Evolutionary conservation across 1,140 invertebrate genomes (phyloP).

Genomic region (Drepana arcuata): DNA sequence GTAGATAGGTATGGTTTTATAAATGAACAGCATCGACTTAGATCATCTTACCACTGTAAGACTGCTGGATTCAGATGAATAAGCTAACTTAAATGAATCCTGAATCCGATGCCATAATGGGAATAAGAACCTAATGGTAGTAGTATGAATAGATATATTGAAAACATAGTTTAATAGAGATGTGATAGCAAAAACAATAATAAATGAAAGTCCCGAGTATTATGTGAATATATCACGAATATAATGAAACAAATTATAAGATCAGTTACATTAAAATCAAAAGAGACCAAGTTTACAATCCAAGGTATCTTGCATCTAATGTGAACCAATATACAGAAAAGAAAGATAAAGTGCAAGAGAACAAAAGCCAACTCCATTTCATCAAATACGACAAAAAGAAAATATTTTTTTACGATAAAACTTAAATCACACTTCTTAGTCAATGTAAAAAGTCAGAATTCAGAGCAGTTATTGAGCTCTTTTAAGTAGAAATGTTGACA

Average conservation of each 20-base stretch:
- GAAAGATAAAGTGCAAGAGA: slow-evolving; percentile 40
- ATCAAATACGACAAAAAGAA: slow-evolving; percentile 33
- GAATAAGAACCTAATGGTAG: too few relatives aligned
- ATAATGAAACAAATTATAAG: slow-evolving; percentile 38
- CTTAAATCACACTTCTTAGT: slow-evolving; percentile 55
- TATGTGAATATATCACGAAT: too few relatives aligned
- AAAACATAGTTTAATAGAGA: too few relatives aligned
- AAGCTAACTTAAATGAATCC: too few relatives aligned
- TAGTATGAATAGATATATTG: too few relatives aligned
- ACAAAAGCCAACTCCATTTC: slow-evolving; percentile 58
- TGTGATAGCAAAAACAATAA: too few relatives aligned
- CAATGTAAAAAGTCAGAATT: slow-evolving; percentile 58
- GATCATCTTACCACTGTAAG: too few relatives aligned
- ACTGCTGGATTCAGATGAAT: too few relatives aligned
- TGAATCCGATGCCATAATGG: too few relatives aligned
- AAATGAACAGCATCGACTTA: too few relatives aligned
- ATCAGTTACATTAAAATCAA: slow-evolving; percentile 54
- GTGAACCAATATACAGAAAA: slow-evolving; percentile 42
- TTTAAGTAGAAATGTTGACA: slow-evolving; percentile 63
- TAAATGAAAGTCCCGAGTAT: too few relatives aligned
- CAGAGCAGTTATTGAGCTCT: slow-evolving; percentile 36
- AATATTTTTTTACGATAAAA: slow-evolving; percentile 26
- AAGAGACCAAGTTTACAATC: slow-evolving; percentile 63
- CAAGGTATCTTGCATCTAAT: slow-evolving; percentile 51
- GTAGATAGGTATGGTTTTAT: too few relatives aligned